A percentile compares a stretch with the other conserved stretches of the same genome.
These are phyloP conservation scores for Oscheius sp. DNA, from an alignment of 2,888 invertebrate species.

Conservation along the genomic window DNA sequence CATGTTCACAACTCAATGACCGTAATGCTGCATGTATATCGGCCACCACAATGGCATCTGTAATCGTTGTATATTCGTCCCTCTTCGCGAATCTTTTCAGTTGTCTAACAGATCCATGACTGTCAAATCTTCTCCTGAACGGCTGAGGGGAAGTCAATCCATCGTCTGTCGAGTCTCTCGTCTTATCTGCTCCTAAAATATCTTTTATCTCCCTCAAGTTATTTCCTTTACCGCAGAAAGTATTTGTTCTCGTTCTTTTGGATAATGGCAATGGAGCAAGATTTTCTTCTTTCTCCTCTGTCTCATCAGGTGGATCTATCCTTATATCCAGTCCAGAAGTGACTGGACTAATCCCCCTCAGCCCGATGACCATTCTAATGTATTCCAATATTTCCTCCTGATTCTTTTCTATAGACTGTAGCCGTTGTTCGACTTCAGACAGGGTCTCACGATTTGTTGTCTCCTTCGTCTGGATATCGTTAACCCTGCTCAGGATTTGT, in stretches of 20 bases:
- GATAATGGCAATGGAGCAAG: conserved; percentile 29
- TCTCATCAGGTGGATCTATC: not conserved
- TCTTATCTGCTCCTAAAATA: not conserved
- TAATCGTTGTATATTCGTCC: conserved; percentile 68
- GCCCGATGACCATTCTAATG: conserved; percentile 31
- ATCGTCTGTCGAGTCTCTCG: conserved; percentile 18
- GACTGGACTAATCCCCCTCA: conserved; percentile 25
- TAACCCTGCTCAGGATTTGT: conserved; percentile 72
- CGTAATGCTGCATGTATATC: not conserved
- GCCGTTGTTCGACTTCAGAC: conserved; percentile 53
- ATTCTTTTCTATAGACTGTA: conserved; percentile 57
- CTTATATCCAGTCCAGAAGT: conserved; percentile 17
- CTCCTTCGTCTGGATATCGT: conserved; percentile 71
- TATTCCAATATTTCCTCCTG: conserved; percentile 54
- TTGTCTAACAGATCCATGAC: not conserved
- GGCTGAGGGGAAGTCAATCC: conserved; percentile 15
- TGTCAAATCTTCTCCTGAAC: not conserved
- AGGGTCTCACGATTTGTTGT: conserved; percentile 51
- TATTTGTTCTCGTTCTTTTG: conserved; percentile 37
- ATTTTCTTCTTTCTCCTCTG: not conserved
- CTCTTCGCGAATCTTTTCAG: conserved; percentile 38
- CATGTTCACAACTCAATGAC: too few relatives aligned
- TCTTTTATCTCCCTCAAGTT: not conserved
- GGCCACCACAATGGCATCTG: conserved; percentile 56
- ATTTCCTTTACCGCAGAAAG: conserved; percentile 36